Conservation (phyloP, 1,140 invertebrate genomes). For the Mya arenaria region DNA sequence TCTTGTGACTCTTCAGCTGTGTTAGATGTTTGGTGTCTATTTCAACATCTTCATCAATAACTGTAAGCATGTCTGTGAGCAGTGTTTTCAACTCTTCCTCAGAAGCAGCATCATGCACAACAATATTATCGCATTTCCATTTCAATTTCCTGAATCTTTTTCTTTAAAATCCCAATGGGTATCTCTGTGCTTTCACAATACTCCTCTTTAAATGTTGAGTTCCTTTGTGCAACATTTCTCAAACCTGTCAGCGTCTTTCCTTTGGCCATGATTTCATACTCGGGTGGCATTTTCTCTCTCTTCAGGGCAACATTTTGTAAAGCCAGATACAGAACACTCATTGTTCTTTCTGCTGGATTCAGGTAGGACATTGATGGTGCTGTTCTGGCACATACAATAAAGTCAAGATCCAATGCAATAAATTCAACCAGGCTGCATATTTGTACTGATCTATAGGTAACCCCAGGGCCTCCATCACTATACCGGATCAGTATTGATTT, state of each 20-base stretch:
- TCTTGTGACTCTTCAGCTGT: constrained; percentile 17
- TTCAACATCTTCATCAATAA: constrained; percentile 21
- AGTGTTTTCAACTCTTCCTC: neutral
- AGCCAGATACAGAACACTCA: constrained; percentile 6
- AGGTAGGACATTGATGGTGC: constrained; percentile 32
- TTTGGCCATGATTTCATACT: constrained; percentile 35
- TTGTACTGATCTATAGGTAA: constrained; percentile 16
- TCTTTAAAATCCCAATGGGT: neutral
- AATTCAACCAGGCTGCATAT: constrained; percentile 26
- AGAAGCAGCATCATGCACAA: neutral
- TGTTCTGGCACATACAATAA: constrained; percentile 28
- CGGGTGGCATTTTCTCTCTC: constrained; percentile 9
- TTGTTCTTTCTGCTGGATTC: constrained; percentile 29
- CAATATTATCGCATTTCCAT: too few species aligned
- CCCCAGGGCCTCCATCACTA: constrained; percentile 22
- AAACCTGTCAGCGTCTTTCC: neutral
- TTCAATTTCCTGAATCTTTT: constrained; percentile 26
- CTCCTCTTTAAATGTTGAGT: neutral
- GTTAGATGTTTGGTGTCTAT: constrained; percentile 1
- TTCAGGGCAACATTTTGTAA: constrained; percentile 19
- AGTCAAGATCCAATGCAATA: constrained; percentile 15
- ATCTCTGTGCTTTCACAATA: neutral
- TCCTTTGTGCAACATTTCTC: constrained; percentile 22
- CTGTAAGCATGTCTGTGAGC: neutral
- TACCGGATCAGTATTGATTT: constrained; percentile 9